Evolutionary conservation across 2,113 vertebrate species (phyloP).

Genomic region (Setophaga petechia): DNA sequence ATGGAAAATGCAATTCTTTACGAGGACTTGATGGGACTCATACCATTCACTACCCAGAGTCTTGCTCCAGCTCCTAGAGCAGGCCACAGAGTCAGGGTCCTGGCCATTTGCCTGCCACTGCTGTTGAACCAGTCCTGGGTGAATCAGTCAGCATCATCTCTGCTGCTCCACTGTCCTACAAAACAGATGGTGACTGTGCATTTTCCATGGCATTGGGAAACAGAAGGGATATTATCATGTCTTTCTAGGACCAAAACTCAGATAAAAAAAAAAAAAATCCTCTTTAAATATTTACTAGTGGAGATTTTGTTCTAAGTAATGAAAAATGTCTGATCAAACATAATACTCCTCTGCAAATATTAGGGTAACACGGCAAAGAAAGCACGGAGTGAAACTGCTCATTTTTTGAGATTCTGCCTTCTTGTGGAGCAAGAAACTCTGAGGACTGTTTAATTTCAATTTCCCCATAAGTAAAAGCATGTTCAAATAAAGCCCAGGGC

Average conservation of each 20-base stretch:
- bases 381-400: accelerated
- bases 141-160: neutral
- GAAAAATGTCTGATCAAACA: neutral
- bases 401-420: neutral
- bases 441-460: neutral
- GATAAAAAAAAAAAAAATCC: too few relatives aligned
- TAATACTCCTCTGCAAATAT: neutral
- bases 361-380: neutral
- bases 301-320: neutral
- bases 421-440: neutral
- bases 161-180: neutral
- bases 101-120: neutral
- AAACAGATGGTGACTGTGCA: neutral
- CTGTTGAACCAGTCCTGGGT: neutral
- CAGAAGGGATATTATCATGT: accelerated
- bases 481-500: neutral
- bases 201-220: neutral
- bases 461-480: neutral
- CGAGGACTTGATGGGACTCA: neutral
- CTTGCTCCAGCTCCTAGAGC: neutral
- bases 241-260: neutral
- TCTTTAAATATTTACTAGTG: neutral
- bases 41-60: neutral
- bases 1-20: neutral
- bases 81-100: neutral